Evolutionary conservation across 2,113 vertebrate genomes (phyloP).

Genomic region (Origma solitaria): DNA sequence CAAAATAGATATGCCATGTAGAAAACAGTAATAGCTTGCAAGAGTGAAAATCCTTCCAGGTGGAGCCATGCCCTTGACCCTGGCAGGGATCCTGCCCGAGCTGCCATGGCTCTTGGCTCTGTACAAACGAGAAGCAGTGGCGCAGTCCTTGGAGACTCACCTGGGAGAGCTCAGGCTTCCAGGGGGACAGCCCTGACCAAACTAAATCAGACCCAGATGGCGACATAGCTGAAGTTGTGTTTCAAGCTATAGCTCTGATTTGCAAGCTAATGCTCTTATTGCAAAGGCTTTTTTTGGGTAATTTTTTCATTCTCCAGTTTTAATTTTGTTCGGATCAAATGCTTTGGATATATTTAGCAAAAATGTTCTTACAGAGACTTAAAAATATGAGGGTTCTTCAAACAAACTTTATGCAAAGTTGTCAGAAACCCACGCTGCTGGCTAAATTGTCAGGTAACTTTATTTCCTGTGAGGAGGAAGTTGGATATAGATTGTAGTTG

Average conservation of each 20-base stretch:
- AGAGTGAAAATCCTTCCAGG: neutral
- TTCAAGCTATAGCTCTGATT: neutral
- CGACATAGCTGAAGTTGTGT: neutral
- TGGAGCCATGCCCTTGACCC: neutral
- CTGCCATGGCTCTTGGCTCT: accelerated
- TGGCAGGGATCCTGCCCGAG: neutral
- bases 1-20: neutral
- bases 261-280: neutral
- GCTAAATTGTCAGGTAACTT: constrained; percentile 46
- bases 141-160: neutral
- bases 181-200: neutral
- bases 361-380: neutral
- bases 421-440: constrained; percentile 14
- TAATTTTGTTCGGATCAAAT: neutral
- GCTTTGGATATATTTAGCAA: neutral
- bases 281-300: neutral
- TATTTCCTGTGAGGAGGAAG: constrained; percentile 35
- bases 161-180: no score
- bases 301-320: neutral
- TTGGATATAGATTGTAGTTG: constrained; percentile 8
- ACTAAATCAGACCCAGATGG: neutral
- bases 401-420: constrained; percentile 29
- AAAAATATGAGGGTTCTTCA: constrained; percentile 25
- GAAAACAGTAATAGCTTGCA: neutral
- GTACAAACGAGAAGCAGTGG: neutral